A percentile compares a stretch with the other conserved stretches of the same genome.
phyloP scores from a whole-genome alignment of 2,888 invertebrate species.

The Acholoe squamosa region DNA sequence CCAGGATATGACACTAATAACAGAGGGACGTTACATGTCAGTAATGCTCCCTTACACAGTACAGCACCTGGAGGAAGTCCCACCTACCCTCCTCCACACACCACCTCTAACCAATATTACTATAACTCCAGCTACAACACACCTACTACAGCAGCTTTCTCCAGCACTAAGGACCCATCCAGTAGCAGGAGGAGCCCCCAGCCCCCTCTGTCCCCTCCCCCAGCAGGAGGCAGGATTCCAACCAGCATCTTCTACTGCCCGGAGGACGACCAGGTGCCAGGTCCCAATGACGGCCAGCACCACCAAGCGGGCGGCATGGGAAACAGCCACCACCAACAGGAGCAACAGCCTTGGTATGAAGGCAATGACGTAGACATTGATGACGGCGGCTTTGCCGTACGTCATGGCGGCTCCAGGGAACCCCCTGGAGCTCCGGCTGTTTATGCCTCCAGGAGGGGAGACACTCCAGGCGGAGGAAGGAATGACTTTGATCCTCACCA shows the following conservation, averaged over 20 bases:
- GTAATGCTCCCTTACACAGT: too few relatives aligned
- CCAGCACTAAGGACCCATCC: too few relatives aligned
- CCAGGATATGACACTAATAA: too few relatives aligned
- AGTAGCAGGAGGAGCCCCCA: neutral
- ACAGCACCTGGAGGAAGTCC: neutral
- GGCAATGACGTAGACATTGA: conserved; percentile 9
- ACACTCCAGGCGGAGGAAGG: neutral
- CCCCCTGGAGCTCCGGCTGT: too few relatives aligned
- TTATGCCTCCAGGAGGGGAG: neutral
- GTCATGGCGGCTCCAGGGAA: neutral
- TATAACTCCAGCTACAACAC: neutral
- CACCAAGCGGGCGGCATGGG: neutral
- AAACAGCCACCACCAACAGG: neutral
- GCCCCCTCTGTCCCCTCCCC: neutral
- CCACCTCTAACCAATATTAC: neutral
- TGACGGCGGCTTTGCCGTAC: neutral
- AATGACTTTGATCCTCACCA: neutral
- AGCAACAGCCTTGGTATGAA: neutral
- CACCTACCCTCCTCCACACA: neutral
- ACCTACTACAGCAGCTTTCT: neutral
- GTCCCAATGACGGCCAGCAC: neutral
- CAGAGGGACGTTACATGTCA: too few relatives aligned
- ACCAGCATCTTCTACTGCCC: conserved; percentile 26
- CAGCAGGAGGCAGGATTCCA: neutral
- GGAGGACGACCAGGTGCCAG: neutral